A percentile compares a stretch with the other conserved stretches of the same genome.
Evolutionary conservation across 2,113 vertebrate genomes (phyloP).

Genomic region (Apaloderma vittatum): DNA sequence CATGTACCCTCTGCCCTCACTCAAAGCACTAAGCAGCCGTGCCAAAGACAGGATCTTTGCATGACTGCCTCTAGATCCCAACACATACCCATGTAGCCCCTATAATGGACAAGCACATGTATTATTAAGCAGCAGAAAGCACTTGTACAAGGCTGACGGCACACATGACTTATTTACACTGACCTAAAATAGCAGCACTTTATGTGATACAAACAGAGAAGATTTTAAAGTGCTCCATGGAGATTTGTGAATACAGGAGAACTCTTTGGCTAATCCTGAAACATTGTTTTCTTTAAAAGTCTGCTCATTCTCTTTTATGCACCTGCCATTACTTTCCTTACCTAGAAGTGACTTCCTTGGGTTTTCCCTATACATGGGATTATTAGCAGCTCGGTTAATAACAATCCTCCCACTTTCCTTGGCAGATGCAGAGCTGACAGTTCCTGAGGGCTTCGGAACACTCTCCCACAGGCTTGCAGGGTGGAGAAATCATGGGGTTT

Average conservation of each 20-base stretch:
- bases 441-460: slow-evolving; percentile 28
- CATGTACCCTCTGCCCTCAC: neutral
- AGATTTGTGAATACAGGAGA: slow-evolving; percentile 70
- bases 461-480: neutral
- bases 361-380: slow-evolving; percentile 31
- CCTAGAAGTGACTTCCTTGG: slow-evolving; percentile 32
- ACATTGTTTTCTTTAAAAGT: slow-evolving; percentile 54
- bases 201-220: slow-evolving; percentile 78
- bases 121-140: slow-evolving; percentile 84
- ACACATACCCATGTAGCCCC: slow-evolving; percentile 67
- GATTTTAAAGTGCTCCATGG: slow-evolving; percentile 75
- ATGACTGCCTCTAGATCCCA: slow-evolving; percentile 69
- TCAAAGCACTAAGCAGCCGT: slow-evolving; percentile 66
- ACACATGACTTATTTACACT: slow-evolving; percentile 80
- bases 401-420: slow-evolving; percentile 29
- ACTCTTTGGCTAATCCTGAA: slow-evolving; percentile 66
- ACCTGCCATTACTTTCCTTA: slow-evolving; percentile 42
- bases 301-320: slow-evolving; percentile 1
- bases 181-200: slow-evolving; percentile 82
- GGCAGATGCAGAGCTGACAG: slow-evolving; percentile 15
- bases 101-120: slow-evolving; percentile 84
- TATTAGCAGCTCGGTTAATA: slow-evolving; percentile 17
- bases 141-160: slow-evolving; percentile 77
- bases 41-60: slow-evolving; percentile 63
- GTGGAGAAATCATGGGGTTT: slow-evolving; percentile 2